These are phyloP conservation scores for Urocynchramus pylzowi DNA, from an alignment of 2,113 vertebrate genomes.

Conservation along the genomic window DNA sequence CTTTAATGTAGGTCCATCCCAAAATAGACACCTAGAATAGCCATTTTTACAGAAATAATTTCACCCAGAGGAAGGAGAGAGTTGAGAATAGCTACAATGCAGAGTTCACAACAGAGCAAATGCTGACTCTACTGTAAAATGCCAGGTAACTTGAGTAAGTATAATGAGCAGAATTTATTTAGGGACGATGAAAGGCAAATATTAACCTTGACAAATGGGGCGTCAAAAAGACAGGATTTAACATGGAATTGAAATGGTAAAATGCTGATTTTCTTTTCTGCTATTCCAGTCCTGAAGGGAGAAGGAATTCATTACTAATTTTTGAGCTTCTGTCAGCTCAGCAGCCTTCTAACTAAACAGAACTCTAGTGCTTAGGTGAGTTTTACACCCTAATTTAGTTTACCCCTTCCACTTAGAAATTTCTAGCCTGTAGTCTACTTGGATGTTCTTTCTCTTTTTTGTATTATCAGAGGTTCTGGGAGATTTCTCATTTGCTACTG, in stretches of 20 bases:
- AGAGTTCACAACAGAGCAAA: neutral
- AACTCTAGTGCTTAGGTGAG: neutral
- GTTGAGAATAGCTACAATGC: neutral
- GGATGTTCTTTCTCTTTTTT: neutral
- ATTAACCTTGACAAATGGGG: neutral
- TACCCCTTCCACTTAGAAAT: rapidly evolving
- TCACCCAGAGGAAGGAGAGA: neutral
- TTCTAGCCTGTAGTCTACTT: neutral
- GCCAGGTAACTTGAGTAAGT: neutral
- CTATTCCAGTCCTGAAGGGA: neutral
- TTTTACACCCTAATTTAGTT: neutral
- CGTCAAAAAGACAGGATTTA: neutral
- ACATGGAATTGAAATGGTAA: neutral
- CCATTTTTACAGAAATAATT: neutral
- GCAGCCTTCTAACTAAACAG: neutral
- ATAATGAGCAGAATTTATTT: neutral
- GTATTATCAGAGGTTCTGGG: neutral
- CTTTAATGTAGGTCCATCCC: neutral
- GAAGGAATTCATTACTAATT: neutral
- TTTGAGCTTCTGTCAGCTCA: neutral
- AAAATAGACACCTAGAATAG: neutral
- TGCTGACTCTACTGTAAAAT: neutral
- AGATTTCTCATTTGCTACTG: neutral
- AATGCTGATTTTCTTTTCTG: neutral
- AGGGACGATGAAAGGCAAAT: neutral